Percentiles rank a stretch among this genome's conserved stretches.
Evolutionary conservation across 2,888 invertebrate genomes (phyloP).

Genomic region (Nineta flava): DNA sequence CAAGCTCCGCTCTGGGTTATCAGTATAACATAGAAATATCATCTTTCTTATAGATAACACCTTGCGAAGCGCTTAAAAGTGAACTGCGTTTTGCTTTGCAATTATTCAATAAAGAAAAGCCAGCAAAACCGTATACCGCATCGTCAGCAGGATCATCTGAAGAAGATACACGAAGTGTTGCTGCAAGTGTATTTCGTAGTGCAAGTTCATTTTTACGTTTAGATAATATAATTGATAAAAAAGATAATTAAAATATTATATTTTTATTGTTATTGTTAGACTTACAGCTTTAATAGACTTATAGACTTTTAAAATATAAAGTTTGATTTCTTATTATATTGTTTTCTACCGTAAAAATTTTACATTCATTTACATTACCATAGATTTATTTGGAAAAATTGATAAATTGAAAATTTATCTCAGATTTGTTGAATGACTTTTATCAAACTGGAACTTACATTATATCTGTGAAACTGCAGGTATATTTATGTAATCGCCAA

Average conservation of each 20-base stretch:
- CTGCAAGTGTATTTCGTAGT: not conserved
- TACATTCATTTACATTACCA: too few relatives aligned
- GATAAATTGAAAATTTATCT: too few relatives aligned
- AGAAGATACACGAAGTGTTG: slow-evolving; percentile 1
- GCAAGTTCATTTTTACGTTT: slow-evolving; percentile 4
- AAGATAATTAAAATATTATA: not conserved
- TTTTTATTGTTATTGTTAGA: not conserved
- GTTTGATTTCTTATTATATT: too few relatives aligned
- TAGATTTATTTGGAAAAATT: too few relatives aligned
- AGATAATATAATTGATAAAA: slow-evolving; percentile 1
- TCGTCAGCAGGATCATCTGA: not conserved
- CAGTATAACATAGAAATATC: not conserved
- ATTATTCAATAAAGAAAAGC: slow-evolving; percentile 58
- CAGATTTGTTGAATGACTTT: too few relatives aligned
- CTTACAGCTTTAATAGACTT: too few relatives aligned
- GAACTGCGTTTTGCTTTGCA: slow-evolving; percentile 57
- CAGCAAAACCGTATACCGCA: slow-evolving; percentile 24
- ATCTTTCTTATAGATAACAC: slow-evolving; percentile 37
- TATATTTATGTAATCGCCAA: too few relatives aligned
- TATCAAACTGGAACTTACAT: too few relatives aligned
- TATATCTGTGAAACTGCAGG: too few relatives aligned
- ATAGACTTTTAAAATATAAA: too few relatives aligned
- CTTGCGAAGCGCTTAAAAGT: slow-evolving; percentile 47
- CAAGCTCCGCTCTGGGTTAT: not conserved
- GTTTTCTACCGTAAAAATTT: too few relatives aligned